Conservation (phyloP, 23 tunicate genomes). For the Trididemnum miniatum region DNA sequence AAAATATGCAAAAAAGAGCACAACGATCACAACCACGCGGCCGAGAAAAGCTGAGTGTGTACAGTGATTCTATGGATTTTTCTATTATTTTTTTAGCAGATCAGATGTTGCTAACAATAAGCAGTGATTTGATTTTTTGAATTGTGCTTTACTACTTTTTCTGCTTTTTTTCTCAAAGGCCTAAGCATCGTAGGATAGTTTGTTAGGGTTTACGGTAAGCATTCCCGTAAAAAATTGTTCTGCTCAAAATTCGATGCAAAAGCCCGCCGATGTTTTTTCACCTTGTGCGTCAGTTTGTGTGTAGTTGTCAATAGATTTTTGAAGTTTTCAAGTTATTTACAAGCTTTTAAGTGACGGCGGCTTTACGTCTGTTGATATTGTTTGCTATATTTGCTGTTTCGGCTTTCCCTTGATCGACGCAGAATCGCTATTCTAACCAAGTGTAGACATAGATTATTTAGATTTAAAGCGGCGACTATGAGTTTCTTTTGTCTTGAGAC, state of each 20-base stretch:
- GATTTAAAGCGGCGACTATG: background rate
- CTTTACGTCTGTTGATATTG: background rate
- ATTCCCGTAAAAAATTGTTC: background rate
- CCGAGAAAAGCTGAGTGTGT: too few relatives aligned
- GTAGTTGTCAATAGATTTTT: background rate
- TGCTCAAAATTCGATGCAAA: too few relatives aligned
- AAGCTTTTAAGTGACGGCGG: background rate
- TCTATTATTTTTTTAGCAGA: too few relatives aligned
- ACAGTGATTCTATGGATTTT: too few relatives aligned
- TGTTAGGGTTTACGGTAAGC: background rate
- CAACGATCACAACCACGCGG: too few relatives aligned
- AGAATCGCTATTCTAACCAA: background rate
- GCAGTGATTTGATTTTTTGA: too few relatives aligned
- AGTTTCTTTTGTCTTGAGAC: background rate
- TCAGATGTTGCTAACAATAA: too few relatives aligned
- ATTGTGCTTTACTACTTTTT: too few relatives aligned
- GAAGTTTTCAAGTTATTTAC: background rate
- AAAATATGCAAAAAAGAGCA: too few relatives aligned
- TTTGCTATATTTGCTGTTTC: background rate
- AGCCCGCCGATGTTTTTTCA: background rate
- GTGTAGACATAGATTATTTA: background rate
- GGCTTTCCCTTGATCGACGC: background rate
- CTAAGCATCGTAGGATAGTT: background rate
- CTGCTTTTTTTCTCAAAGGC: background rate
- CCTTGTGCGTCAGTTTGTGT: background rate